Evolutionary conservation across 1,140 invertebrate species (phyloP), one percentile per base, ranked within the genome.

Genomic region (Harlomillsia oculata): DNA sequence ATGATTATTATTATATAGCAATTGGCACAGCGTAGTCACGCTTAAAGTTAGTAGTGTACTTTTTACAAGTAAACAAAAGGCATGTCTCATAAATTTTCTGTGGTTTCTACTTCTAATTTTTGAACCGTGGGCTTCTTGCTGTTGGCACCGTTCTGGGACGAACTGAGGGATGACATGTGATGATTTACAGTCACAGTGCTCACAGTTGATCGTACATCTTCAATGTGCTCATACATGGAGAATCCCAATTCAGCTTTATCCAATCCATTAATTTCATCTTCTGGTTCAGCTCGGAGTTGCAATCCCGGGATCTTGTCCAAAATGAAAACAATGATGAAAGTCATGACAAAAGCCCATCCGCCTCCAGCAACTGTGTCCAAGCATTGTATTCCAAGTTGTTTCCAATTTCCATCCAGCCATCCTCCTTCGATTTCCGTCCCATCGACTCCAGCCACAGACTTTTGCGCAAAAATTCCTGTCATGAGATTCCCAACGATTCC

Each of bases 291-390:
- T 40, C 63, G 32, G 8, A 65, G 26, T 23, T 52, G 43, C 18
- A 65, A 30, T 9, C 63, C 63, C 2, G 63, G 63, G 13, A 65
- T 62, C 23, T 65, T 61, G 20, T 65, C 50, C 14, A 65, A 49
- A 18, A 61, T 26, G 26, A 43, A 61, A 5, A 65, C 20, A n/a
- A 65, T 54, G 6, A 65, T 18, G 20, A 37, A 21, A 5, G 63
- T 61, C 30, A 59, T 34, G 3, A 55, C 39, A 43, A 64, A 64
- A n/a, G 54, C 37, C 62, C 62, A 64, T 0, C 16, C 52, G 9
- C 29, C 51, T 8, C 54, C 58, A 14, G 62, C 58, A 11, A 60
- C 23, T 4, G 62, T 64, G 46, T 64, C 62, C 11, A 64, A 4
- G 1, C 30, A 13, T 39, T 64, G 62, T 13, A 40, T 49, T 8